Evolutionary conservation across 2,113 vertebrate species (phyloP).

Genomic region (Casuarius casuarius): DNA sequence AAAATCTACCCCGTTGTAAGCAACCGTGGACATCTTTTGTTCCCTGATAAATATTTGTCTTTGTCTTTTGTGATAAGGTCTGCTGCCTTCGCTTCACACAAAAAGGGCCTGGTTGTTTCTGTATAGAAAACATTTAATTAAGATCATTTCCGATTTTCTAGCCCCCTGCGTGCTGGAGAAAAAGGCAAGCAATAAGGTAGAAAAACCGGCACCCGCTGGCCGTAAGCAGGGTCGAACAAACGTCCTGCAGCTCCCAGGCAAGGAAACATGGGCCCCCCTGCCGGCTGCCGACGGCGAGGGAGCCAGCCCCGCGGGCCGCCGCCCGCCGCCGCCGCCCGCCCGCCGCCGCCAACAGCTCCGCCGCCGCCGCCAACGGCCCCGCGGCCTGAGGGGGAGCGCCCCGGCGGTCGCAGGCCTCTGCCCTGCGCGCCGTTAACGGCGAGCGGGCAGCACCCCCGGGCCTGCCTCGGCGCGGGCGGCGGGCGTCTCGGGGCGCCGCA

Average conservation of each 20-base stretch:
- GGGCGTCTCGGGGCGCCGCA: background rate
- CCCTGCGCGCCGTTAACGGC: no score
- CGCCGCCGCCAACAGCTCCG: no score
- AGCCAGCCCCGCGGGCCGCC: constrained; percentile 9
- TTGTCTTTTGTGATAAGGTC: constrained; percentile 80
- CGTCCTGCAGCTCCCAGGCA: background rate
- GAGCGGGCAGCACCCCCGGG: no score
- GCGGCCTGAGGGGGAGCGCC: no score
- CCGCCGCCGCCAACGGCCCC: no score
- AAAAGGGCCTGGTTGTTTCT: constrained; percentile 36
- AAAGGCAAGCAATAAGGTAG: constrained; percentile 24
- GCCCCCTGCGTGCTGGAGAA: constrained; percentile 21
- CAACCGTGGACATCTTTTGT: constrained; percentile 79
- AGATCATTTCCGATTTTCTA: constrained; percentile 69
- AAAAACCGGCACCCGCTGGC: background rate
- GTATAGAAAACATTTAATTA: constrained; percentile 80
- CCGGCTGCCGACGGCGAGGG: background rate
- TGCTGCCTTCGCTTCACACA: constrained; percentile 36
- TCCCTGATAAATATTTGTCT: constrained; percentile 88
- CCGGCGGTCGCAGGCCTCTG: no score
- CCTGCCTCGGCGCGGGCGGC: no score
- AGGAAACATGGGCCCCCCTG: background rate
- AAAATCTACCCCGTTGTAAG: constrained; percentile 76
- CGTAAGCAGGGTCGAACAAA: constrained; percentile 34
- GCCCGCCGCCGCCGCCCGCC: no score